Evolutionary conservation across 2,888 invertebrate genomes (phyloP), one percentile per base, ranked within the genome.

Genomic region (Limnephilus lunatus): DNA sequence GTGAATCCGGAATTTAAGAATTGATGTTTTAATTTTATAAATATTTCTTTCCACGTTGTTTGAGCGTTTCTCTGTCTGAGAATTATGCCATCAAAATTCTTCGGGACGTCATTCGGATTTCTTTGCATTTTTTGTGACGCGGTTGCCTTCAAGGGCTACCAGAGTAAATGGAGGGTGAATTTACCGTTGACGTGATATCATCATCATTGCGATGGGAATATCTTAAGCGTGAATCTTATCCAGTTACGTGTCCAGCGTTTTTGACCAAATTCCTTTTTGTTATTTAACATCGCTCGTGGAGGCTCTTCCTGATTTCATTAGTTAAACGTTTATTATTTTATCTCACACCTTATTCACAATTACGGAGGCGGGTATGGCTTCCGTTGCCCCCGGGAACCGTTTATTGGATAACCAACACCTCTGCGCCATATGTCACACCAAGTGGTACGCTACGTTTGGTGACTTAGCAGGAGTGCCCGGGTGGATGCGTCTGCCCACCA

Each of bases 21-120:
- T n/a, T 80, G 31, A 35, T 32, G 81, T 81, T 80, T 89, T 35
- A 32, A 81, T 89, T 80, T 89, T 35, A 35, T 80, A 89, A 80
- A 89, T 81, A 80, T 88, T 53, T 88, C 85, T 68, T 68, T 68
- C n/a, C 39, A 39, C 82, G 86, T 86, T 44, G 86, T n/a, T 48
- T 44, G 44, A n/a, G 86, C 14, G 86, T 30, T 86, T 44, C 30
- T 35, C 32, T 35, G 88, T 89, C 81, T 80, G 88, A 35, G 80
- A 80, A 89, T 89, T n/a, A 53, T 89, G 88, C 88, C 88, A 89
- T 89, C 80, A 89, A 89, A 89, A 89, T 89, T 89, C 88, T 81
- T 80, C 25, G 19, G 32, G 80, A 19, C 80, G 35, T 80, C 32
- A 68, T 68, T 80, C 88, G n/a, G 30, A 48, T 87, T 68, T 48